Conservation (phyloP, 1,140 invertebrate species). For the Teleopsis dalmanni region DNA sequence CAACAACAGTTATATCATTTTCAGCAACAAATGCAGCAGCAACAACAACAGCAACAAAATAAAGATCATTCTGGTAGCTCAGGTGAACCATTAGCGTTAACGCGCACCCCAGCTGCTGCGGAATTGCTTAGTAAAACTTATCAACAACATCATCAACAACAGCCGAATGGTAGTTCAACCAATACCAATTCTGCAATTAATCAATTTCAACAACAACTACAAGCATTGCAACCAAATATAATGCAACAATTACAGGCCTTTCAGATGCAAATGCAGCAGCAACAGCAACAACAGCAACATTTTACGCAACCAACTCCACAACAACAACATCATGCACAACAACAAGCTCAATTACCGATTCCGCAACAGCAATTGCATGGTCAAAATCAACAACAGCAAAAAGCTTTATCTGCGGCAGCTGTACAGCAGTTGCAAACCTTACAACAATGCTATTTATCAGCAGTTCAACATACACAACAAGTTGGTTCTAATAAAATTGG, state of each 20-base stretch:
- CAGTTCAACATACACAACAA: slow-evolving; percentile 3
- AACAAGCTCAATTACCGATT: not conserved
- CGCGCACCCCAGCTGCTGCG: slow-evolving; percentile 12
- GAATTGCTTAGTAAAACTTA: slow-evolving; percentile 17
- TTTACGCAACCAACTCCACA: slow-evolving; percentile 1
- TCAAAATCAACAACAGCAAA: slow-evolving; percentile 11
- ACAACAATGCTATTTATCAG: slow-evolving; percentile 10
- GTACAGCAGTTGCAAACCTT: slow-evolving; percentile 8
- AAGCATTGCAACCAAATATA: slow-evolving; percentile 14
- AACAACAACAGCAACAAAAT: slow-evolving; percentile 15
- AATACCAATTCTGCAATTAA: slow-evolving; percentile 6
- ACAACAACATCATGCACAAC: slow-evolving; percentile 13
- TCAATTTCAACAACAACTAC: slow-evolving; percentile 16
- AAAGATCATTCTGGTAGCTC: slow-evolving; percentile 4
- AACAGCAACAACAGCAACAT: slow-evolving; percentile 16
- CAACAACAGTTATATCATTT: slow-evolving; percentile 16
- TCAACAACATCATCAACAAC: slow-evolving; percentile 16
- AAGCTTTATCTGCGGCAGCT: slow-evolving; percentile 1
- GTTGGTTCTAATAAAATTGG: slow-evolving; percentile 7
- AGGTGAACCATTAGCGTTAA: slow-evolving; percentile 16
- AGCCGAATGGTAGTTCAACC: slow-evolving; percentile 14
- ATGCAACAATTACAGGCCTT: slow-evolving; percentile 18
- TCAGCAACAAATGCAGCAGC: slow-evolving; percentile 16
- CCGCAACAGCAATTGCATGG: slow-evolving; percentile 5
- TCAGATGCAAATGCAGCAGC: slow-evolving; percentile 17